phyloP scores from a whole-genome alignment of 2,113 vertebrate species.

The Vimba vimba region DNA sequence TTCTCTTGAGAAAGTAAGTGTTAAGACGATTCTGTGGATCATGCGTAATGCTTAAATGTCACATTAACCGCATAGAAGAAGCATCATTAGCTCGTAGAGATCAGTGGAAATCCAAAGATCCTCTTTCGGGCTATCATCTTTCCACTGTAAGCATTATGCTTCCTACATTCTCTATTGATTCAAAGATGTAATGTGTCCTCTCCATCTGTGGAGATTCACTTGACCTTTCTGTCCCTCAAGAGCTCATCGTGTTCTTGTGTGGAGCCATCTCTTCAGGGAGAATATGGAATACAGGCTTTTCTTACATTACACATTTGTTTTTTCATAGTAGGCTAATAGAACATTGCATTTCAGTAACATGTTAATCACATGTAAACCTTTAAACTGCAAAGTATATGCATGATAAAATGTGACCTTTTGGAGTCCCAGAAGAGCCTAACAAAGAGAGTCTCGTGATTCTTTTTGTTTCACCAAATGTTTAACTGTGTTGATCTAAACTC shows the following conservation, averaged over 20 bases:
- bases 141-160: slow-evolving; percentile 47
- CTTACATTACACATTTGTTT: background rate
- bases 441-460: background rate
- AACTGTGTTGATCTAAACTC: background rate
- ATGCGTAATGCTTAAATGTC: background rate
- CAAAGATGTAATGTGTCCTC: slow-evolving; percentile 52
- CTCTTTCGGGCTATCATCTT: slow-evolving; percentile 37
- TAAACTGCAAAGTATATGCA: background rate
- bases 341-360: background rate
- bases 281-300: background rate
- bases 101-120: slow-evolving; percentile 26
- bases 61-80: background rate
- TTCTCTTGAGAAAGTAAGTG: background rate
- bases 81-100: slow-evolving; percentile 8
- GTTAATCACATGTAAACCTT: background rate
- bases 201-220: slow-evolving; percentile 41
- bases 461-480: background rate
- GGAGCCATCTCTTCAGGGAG: slow-evolving; percentile 10
- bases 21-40: slow-evolving; percentile 6
- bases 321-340: background rate
- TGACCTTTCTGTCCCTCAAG: slow-evolving; percentile 32
- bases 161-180: slow-evolving; percentile 42
- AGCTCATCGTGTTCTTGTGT: background rate
- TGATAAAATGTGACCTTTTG: slow-evolving; percentile 2
- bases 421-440: background rate